Conservation (phyloP, 1,140 invertebrate species). For the Tenebrio molitor region DNA sequence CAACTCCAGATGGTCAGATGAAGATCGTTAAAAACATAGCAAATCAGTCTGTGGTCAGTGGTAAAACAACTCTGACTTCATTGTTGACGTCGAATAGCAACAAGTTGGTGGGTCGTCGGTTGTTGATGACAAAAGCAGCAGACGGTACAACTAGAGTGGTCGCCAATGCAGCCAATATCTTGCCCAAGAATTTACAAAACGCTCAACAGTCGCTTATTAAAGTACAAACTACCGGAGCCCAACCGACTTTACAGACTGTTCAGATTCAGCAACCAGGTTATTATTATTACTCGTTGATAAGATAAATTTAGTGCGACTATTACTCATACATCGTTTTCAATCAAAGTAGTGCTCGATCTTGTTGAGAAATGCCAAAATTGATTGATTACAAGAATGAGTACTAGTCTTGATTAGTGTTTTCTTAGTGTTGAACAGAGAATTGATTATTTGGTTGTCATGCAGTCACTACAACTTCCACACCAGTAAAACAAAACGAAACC, state of each 20-base stretch:
- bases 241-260: conserved; percentile 53
- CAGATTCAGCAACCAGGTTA: conserved; percentile 59
- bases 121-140: conserved; percentile 85
- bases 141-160: conserved; percentile 85
- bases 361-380: too few relatives aligned
- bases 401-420: too few relatives aligned
- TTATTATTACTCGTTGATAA: conserved; percentile 14
- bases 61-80: conserved; percentile 79
- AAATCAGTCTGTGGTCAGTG: conserved; percentile 69
- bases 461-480: conserved; percentile 54
- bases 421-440: neutral
- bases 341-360: too few relatives aligned
- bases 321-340: too few relatives aligned
- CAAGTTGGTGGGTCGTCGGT: conserved; percentile 77
- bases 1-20: conserved; percentile 70
- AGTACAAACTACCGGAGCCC: conserved; percentile 58
- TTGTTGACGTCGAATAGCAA: conserved; percentile 76
- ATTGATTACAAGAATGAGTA: too few relatives aligned
- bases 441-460: conserved; percentile 47
- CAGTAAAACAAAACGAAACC: conserved; percentile 67
- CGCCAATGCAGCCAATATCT: conserved; percentile 71
- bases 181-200: conserved; percentile 66
- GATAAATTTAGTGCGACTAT: too few relatives aligned
- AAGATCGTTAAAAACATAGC: conserved; percentile 75
- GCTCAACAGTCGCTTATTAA: conserved; percentile 62